Percentiles rank a stretch among this genome's conserved stretches.
These are phyloP conservation scores for Scleropages formosus DNA, from an alignment of 2,797 vertebrate genomes.

Conservation along the genomic window DNA sequence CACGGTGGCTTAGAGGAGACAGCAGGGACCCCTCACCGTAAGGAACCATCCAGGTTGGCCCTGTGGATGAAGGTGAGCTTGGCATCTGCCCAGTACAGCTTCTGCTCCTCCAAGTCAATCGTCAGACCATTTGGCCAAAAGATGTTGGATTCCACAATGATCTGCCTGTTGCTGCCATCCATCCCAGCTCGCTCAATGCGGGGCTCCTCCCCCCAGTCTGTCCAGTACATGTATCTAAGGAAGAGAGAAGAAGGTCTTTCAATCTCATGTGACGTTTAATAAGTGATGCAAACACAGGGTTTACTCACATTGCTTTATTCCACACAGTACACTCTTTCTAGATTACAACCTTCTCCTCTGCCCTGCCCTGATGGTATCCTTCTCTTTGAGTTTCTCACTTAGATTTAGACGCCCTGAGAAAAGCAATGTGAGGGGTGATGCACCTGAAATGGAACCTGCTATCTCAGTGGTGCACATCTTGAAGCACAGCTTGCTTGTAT, in stretches of 20 bases:
- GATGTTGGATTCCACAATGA: slow-evolving; percentile 85
- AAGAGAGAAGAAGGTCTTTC: slow-evolving; percentile 50
- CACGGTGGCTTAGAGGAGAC: neutral
- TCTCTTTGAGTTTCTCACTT: no score
- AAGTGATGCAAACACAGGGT: no score
- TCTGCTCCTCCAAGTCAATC: slow-evolving; percentile 79
- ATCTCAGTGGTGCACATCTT: no score
- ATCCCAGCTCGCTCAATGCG: slow-evolving; percentile 90
- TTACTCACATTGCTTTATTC: no score
- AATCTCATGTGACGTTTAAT: slow-evolving; percentile 86
- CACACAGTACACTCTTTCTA: no score
- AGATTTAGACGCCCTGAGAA: no score
- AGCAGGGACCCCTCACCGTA: slow-evolving; percentile 60
- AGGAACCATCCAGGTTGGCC: slow-evolving; percentile 89
- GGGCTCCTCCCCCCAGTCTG: slow-evolving; percentile 90
- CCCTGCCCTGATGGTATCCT: no score
- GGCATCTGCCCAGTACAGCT: slow-evolving; percentile 95
- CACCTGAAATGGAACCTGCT: no score
- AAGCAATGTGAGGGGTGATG: no score
- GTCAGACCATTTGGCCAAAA: slow-evolving; percentile 96
- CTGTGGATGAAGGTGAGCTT: slow-evolving; percentile 95
- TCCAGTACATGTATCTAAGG: slow-evolving; percentile 95
- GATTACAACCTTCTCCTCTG: no score
- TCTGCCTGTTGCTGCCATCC: slow-evolving; percentile 86
- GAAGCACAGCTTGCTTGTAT: no score